phyloP scores from a whole-genome alignment of 64 coral and sea anemone genomes.

The Pocillopora damicornis region DNA sequence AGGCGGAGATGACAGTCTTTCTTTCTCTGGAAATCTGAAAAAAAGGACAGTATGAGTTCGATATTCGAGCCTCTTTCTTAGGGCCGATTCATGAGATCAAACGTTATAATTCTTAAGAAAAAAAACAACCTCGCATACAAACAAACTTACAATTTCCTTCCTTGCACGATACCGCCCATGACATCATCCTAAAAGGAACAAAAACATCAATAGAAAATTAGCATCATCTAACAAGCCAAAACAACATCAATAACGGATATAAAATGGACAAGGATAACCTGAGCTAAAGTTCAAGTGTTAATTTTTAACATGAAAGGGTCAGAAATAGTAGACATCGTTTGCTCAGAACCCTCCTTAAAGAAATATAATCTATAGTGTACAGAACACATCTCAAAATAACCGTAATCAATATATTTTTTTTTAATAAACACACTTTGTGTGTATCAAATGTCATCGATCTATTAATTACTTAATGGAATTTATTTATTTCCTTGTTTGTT shows the following conservation, averaged over 20 bases:
- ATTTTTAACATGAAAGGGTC: too few species aligned
- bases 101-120: background rate
- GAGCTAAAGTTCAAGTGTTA: too few species aligned
- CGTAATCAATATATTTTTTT: too few species aligned
- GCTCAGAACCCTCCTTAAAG: too few species aligned
- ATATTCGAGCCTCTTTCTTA: background rate
- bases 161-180: slow-evolving; percentile 68
- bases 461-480: too few species aligned
- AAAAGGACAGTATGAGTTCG: background rate
- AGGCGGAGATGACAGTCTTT: slow-evolving; percentile 63
- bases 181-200: slow-evolving; percentile 47
- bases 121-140: background rate
- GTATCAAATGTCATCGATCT: too few species aligned
- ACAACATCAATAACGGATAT: background rate
- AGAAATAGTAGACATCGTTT: background rate
- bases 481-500: too few species aligned
- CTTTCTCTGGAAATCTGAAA: slow-evolving; percentile 53
- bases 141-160: slow-evolving; percentile 86
- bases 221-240: background rate
- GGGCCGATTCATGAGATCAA: background rate
- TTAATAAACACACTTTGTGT: too few species aligned
- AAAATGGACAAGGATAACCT: too few species aligned
- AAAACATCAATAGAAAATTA: background rate
- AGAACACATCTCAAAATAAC: too few species aligned
- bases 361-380: too few species aligned